Conservation (phyloP, 2,113 vertebrate genomes). For the Pagrus major region DNA sequence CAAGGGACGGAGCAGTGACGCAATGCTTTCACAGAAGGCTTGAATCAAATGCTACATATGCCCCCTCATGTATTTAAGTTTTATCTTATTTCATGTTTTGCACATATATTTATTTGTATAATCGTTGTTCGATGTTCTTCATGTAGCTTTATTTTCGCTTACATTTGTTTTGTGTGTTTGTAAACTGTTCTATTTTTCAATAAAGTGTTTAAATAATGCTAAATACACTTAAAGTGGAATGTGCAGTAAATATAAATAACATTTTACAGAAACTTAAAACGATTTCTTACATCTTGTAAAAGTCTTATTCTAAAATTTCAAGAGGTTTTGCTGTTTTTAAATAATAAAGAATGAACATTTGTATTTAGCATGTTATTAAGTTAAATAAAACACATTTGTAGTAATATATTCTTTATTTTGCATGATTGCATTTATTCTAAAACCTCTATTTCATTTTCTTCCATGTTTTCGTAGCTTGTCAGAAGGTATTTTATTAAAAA, state of each 20-base stretch:
- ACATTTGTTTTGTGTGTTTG: too few species aligned
- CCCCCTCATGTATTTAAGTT: too few species aligned
- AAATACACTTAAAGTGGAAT: background rate
- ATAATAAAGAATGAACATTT: too few species aligned
- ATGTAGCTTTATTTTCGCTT: too few species aligned
- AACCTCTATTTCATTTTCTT: too few species aligned
- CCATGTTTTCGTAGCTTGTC: background rate
- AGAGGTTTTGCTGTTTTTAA: background rate
- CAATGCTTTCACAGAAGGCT: background rate
- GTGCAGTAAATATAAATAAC: background rate
- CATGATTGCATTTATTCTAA: background rate
- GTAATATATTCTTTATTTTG: background rate
- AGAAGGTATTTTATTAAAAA: background rate
- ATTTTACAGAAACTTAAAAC: background rate
- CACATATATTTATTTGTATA: too few species aligned
- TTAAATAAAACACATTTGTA: background rate
- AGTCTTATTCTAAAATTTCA: background rate
- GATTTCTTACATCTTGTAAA: background rate
- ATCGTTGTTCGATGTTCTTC: too few species aligned
- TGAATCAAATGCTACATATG: background rate
- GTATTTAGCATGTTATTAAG: background rate
- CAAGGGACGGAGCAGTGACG: conserved; percentile 1
- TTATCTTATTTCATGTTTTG: too few species aligned
- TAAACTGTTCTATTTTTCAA: too few species aligned
- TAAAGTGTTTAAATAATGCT: too few species aligned